These are phyloP conservation scores for Physeter macrocephalus DNA, from an alignment of 2,113 vertebrate species.

Conservation along the genomic window DNA sequence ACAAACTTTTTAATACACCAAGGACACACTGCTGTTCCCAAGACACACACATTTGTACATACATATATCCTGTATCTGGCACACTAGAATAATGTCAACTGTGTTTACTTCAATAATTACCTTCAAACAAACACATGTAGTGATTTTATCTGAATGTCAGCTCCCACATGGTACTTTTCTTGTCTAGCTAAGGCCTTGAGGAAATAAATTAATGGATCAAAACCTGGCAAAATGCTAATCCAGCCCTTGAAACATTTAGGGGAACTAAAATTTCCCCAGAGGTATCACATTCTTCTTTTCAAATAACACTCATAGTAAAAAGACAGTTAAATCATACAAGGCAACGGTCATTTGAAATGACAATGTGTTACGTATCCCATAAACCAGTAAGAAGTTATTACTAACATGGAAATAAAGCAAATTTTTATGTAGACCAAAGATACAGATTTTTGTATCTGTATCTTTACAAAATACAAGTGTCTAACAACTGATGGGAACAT, in stretches of 20 bases:
- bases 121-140: constrained; percentile 67
- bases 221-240: constrained; percentile 44
- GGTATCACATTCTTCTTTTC: background rate
- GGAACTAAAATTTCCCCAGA: constrained; percentile 23
- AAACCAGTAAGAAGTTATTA: background rate
- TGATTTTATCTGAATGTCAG: constrained; percentile 69
- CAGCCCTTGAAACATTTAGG: background rate
- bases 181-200: constrained; percentile 37
- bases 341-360: background rate
- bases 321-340: background rate
- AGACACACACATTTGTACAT: constrained; percentile 41
- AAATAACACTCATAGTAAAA: constrained; percentile 9
- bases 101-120: constrained; percentile 70
- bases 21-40: constrained; percentile 44
- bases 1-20: constrained; percentile 53
- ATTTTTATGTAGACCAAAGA: background rate
- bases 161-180: constrained; percentile 24
- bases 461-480: background rate
- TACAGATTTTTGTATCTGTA: background rate
- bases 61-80: constrained; percentile 51
- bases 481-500: too few relatives aligned
- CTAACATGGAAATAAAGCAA: background rate
- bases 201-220: constrained; percentile 53
- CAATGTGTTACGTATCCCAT: background rate
- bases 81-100: constrained; percentile 65